phyloP scores from a whole-genome alignment of 1,140 invertebrate species.

The Batillaria attramentaria region DNA sequence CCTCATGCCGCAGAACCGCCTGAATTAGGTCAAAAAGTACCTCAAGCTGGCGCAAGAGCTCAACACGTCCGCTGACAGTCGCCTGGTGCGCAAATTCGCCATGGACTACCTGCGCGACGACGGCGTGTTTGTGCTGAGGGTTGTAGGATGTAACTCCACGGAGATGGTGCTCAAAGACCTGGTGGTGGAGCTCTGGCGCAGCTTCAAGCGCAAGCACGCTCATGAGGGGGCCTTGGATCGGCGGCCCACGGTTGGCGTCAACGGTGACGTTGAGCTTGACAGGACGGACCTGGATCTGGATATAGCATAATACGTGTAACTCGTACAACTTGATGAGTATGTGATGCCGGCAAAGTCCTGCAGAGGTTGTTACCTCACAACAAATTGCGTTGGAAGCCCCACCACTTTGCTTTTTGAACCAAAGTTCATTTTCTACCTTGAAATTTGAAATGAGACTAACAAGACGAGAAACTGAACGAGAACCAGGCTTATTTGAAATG shows the following conservation, averaged over 20 bases:
- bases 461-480: too few relatives aligned
- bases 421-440: too few relatives aligned
- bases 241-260: background rate
- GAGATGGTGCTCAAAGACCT: slow-evolving; percentile 38
- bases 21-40: slow-evolving; percentile 66
- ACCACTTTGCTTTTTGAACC: too few relatives aligned
- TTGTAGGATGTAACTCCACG: slow-evolving; percentile 38
- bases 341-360: background rate
- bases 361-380: background rate
- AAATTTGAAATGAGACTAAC: too few relatives aligned
- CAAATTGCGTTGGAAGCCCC: background rate
- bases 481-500: too few relatives aligned
- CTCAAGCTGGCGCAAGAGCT: slow-evolving; percentile 49
- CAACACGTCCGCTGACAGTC: background rate
- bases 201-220: slow-evolving; percentile 21
- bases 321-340: background rate
- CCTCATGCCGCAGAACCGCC: slow-evolving; percentile 50
- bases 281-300: background rate
- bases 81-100: slow-evolving; percentile 33
- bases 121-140: slow-evolving; percentile 40
- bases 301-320: background rate
- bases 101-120: slow-evolving; percentile 43
- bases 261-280: slow-evolving; percentile 11
- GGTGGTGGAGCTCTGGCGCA: slow-evolving; percentile 32
- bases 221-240: background rate